Evolutionary conservation across 2,888 invertebrate genomes (phyloP), one percentile per base, ranked within the genome.

Genomic region (Elegia similella): DNA sequence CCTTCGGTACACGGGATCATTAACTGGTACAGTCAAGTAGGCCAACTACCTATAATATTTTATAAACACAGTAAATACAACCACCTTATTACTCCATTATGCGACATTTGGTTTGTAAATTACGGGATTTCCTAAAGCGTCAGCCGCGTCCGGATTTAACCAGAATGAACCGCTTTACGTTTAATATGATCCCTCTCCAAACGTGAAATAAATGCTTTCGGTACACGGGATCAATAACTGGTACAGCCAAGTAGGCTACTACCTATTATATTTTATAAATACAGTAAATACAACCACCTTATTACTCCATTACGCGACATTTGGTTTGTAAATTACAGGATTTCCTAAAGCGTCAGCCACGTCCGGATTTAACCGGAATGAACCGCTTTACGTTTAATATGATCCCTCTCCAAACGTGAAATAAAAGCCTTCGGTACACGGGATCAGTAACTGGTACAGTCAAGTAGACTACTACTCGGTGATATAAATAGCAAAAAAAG

Each of bases 321-420:
- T 50, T 50, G 50, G 50, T 50, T 38, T 50, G 50, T 34, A 50
- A 50, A 50, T 50, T 50, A 38, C 50, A 16, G 50, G 50, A 34
- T 50, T 50, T 50, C 34, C 10, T 38, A 38, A 38, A 50, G 50
- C 15, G 34, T 50, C 34, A 17, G 16, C 15, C 50, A 17, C 16
- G 34, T 34, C 50, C 34, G 50, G 50, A 50, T 50, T 50, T 16
- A 32, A 32, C 38, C 12, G 34, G 34, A 50, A 32, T 50, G 32
- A 32, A 50, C 48, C 48, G 48, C 15, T 50, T 50, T 50, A 7
- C 50, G 34, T 32, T 34, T 50, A 34, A 16, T 50, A 50, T 50
- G 34, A 50, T 34, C 50, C 50, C 50, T 38, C 34, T 50, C n/a
- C 13, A n/a, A 6, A 50, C 17, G 30, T 12, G 30, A 29, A 30